phyloP scores from a whole-genome alignment of 2,888 invertebrate genomes.

The Lepidocyrtoides sp. region DNA sequence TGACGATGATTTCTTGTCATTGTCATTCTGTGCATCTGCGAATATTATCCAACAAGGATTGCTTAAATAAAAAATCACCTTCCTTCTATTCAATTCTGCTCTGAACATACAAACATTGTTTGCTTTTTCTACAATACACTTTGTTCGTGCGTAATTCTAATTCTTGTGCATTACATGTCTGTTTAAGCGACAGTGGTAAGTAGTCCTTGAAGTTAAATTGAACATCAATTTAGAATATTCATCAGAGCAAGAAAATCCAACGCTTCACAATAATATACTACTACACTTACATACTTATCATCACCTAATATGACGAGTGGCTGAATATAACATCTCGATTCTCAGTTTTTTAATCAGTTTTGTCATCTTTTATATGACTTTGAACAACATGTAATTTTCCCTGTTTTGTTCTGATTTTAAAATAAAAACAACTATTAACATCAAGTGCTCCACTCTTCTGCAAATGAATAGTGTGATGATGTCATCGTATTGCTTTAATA shows the following conservation, averaged over 20 bases:
- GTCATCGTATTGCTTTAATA: background rate
- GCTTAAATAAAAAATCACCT: slow-evolving; percentile 26
- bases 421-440: too few species aligned
- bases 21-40: slow-evolving; percentile 4
- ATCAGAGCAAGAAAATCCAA: slow-evolving; percentile 57
- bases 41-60: slow-evolving; percentile 31
- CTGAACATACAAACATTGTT: slow-evolving; percentile 9
- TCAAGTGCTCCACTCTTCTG: too few species aligned
- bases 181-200: slow-evolving; percentile 28
- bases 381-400: background rate
- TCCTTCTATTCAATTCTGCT: slow-evolving; percentile 45
- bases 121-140: slow-evolving; percentile 25
- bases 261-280: background rate
- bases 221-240: slow-evolving; percentile 69
- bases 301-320: too few species aligned
- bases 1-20: background rate
- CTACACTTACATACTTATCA: too few species aligned
- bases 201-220: slow-evolving; percentile 73
- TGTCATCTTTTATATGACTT: slow-evolving; percentile 10
- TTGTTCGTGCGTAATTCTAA: slow-evolving; percentile 55
- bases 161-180: slow-evolving; percentile 57
- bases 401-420: slow-evolving; percentile 3
- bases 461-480: background rate
- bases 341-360: background rate
- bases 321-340: background rate